Evolutionary conservation across 2,888 invertebrate species (phyloP), one percentile per base, ranked within the genome.

Genomic region (Ischnus inquisitorius): DNA sequence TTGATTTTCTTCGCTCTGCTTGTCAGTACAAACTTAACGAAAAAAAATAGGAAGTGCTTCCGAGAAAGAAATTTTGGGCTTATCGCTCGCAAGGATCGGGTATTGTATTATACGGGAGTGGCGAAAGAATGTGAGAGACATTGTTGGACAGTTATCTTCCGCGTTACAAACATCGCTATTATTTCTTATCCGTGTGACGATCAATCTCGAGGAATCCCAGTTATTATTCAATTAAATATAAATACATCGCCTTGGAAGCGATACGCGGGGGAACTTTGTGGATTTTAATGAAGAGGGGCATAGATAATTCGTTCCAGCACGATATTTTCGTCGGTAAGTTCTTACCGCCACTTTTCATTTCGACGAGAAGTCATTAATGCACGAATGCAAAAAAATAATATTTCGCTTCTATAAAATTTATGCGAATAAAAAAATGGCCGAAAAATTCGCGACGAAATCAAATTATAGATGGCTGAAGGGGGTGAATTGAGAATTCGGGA

Each of bases 171-270:
- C 28, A 28, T 57, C 48, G 51, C 19, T 69, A 34, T 34, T 69
- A 28, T 51, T 69, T 69, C 25, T 34, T 19, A 69, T 69, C 51
- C 51, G 51, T 51, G 69, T 69, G 39, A 69, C 48, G 69, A 69
- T 69, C 69, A 51, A 10, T 51, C 51, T 16, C 10, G 51, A 19
- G 69, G 19, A 16, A 51, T 69, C 69, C 25, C 28, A 69, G 51
- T 14, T 48, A 69, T 69, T 69, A 69, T 69, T 54, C 51, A 69
- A 48, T 69, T 69, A 69, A 69, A 69, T 16, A 51, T 34, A 34
- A 51, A 69, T 51, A 57, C 25, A 57, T 57, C 57, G 28, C 19
- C 54, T 54, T n/a, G 28, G 57, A 57, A 57, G 22, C 28, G 57
- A 57, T 57, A 28, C 57, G 25, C 14, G 25, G n/a, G 14, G 25